A percentile compares a stretch with the other conserved stretches of the same genome.
Evolutionary conservation across 2,113 vertebrate species (phyloP).

Genomic region (Chrysemys picta): DNA sequence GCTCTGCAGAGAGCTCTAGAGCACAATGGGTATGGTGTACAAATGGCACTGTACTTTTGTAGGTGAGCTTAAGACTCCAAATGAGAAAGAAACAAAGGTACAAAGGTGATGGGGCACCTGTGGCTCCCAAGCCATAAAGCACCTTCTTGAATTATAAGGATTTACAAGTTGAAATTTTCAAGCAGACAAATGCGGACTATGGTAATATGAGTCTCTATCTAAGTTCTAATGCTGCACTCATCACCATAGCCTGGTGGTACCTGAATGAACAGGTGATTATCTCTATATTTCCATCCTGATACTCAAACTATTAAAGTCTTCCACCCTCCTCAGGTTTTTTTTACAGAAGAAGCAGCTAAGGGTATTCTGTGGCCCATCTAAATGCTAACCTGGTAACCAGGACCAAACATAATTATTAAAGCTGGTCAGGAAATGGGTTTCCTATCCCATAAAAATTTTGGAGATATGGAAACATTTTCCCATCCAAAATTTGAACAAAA

Average conservation of each 20-base stretch:
- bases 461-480: background rate
- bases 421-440: conserved; percentile 12
- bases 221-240: background rate
- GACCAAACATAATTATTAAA: background rate
- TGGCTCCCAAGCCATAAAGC: background rate
- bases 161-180: background rate
- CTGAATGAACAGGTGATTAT: background rate
- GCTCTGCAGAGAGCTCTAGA: accelerated
- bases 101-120: background rate
- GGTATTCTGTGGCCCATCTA: background rate
- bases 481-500: background rate
- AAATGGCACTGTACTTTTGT: accelerated
- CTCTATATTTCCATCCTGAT: background rate
- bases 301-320: background rate
- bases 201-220: background rate
- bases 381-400: background rate
- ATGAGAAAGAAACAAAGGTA: background rate
- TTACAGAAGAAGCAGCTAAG: background rate
- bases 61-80: accelerated
- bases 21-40: background rate
- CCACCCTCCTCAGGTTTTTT: background rate
- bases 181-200: background rate
- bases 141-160: background rate
- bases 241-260: background rate
- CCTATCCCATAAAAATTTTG: background rate